Base-by-base conservation (phyloP, 2,888 invertebrate genomes). In the Caenorhabditis sp. region DNA sequence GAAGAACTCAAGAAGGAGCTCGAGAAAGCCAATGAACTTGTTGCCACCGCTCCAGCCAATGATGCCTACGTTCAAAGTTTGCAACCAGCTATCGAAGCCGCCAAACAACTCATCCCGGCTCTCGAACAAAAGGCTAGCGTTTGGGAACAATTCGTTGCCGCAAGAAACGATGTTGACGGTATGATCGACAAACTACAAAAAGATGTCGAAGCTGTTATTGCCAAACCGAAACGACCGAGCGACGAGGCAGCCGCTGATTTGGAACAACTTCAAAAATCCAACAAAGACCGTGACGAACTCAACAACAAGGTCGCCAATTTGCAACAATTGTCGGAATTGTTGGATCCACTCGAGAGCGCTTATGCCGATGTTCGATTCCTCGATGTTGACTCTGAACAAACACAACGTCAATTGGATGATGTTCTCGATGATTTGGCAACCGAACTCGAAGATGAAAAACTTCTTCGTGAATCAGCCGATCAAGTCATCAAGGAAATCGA, bases 301-400 rank as follows among this genome's bases (percentile, higher is more conserved):
- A 57, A 61, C 26, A 69, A 63, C 19, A 68, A 62, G 12, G 63
- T 67, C 24, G 53, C 21, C 26, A 63, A 62, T 26, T 69, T 82
- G 66, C 77, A 80, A 64, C 62, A 64, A 37, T 69, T 81, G 19
- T 78, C 77, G 21, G 77, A 81, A 57, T 60, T 69, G 55, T 66
- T 81, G 12, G 65, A 81, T 59, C 82, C 82, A 49, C 72, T 81
- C 43, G 83, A 76, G 43, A 78, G 66, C 54, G 78, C 78, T 12
- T 77, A 82, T 62, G 73, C 78, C 19, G 81, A 81, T 53, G 80
- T 82, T 49, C 79, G 83, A 53, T 83, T 83, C 73, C 64, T 78
- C 58, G 81, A 83, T 51, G 78, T 79, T 12, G 82, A 83, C 37
- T 62, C 75, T 36, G 80, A 83, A 57, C 77, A 83, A 54, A 69